A percentile compares a stretch with the other conserved stretches of the same genome.
These are phyloP conservation scores for Alectoris magna DNA, from an alignment of 2,797 vertebrate genomes.

Conservation along the genomic window DNA sequence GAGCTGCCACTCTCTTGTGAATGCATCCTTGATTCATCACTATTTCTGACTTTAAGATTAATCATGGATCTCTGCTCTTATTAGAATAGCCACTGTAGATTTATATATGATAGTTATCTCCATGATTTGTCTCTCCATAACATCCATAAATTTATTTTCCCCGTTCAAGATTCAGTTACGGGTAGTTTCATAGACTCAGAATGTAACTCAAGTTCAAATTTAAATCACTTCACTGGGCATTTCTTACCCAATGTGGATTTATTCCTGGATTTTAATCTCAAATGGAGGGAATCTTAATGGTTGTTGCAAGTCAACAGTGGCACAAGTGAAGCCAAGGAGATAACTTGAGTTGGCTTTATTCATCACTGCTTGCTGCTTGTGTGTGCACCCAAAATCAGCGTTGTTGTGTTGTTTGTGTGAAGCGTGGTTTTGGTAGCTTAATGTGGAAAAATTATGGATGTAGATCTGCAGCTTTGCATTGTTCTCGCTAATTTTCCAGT, in stretches of 20 bases:
- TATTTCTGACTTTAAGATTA: not conserved
- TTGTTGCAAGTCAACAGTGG: not conserved
- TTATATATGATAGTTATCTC: not conserved
- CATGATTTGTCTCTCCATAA: not conserved
- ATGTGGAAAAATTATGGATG: not conserved
- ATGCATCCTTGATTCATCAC: not conserved
- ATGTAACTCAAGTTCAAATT: not conserved
- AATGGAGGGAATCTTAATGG: not conserved
- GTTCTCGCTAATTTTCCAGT: not conserved
- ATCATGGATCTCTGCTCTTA: not conserved
- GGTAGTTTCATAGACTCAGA: not conserved
- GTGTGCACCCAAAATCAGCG: not conserved
- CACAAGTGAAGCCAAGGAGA: not conserved
- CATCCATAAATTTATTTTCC: constrained; percentile 1
- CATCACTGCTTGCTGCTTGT: not conserved
- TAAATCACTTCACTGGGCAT: not conserved
- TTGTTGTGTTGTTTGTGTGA: not conserved
- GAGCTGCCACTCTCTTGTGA: not conserved
- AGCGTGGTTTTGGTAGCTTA: not conserved
- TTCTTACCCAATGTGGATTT: not conserved
- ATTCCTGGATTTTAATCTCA: not conserved
- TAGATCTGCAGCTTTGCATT: not conserved
- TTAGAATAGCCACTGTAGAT: not conserved
- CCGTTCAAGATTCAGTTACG: not conserved
- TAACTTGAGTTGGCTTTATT: not conserved